Evolutionary conservation across 2,888 invertebrate species (phyloP).

Genomic region (Rhamphomyia laevipes): DNA sequence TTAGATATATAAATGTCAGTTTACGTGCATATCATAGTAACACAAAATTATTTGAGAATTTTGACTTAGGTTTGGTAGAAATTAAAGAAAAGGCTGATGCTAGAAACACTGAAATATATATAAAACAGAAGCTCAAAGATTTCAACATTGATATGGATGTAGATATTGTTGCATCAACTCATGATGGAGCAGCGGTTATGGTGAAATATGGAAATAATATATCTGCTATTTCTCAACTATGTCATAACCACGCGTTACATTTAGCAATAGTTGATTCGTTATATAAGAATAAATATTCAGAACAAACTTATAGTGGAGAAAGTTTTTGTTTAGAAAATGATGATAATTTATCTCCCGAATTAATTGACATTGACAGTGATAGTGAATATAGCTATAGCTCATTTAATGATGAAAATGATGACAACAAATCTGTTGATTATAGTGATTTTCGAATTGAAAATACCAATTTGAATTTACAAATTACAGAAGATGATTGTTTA

Average conservation of each 20-base stretch:
- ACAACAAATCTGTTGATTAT: not conserved
- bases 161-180: not conserved
- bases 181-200: constrained; percentile 2
- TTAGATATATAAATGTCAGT: constrained; percentile 1
- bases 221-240: constrained; percentile 1
- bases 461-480: not conserved
- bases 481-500: constrained; percentile 1
- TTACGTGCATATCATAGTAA: not conserved
- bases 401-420: not conserved
- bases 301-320: constrained; percentile 2
- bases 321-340: constrained; percentile 6
- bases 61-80: constrained; percentile 3
- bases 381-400: not conserved
- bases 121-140: constrained; percentile 2
- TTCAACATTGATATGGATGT: constrained; percentile 3
- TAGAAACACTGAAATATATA: constrained; percentile 1
- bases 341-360: not conserved
- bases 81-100: constrained; percentile 3
- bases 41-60: not conserved
- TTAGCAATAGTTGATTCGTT: constrained; percentile 1
- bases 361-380: not conserved
- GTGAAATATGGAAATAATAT: constrained; percentile 3
- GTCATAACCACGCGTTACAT: constrained; percentile 2
- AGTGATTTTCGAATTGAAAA: not conserved
- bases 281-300: not conserved